phyloP scores from a whole-genome alignment of 2,888 invertebrate genomes.

The Pediacus dermestoides region DNA sequence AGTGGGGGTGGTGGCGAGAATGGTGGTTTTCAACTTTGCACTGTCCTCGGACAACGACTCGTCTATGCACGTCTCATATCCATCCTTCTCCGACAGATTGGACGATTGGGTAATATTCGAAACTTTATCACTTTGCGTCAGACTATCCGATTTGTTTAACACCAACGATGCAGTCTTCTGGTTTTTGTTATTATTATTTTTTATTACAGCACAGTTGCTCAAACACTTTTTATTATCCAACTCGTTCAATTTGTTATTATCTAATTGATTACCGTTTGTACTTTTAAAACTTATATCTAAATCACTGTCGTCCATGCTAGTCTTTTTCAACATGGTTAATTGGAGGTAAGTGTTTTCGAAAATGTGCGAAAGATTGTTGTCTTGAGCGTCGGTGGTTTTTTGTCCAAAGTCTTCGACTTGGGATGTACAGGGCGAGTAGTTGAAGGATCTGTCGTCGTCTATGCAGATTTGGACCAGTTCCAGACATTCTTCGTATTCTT shows the following conservation, averaged over 20 bases:
- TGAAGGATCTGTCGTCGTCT: constrained; percentile 55
- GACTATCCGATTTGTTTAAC: constrained; percentile 28
- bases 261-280: constrained; percentile 33
- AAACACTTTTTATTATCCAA: constrained; percentile 7
- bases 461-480: constrained; percentile 62
- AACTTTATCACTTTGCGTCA: constrained; percentile 34
- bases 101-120: constrained; percentile 22
- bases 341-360: constrained; percentile 23
- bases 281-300: constrained; percentile 41
- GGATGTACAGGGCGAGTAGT: constrained; percentile 40
- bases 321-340: neutral
- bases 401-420: constrained; percentile 39
- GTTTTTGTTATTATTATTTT: constrained; percentile 19
- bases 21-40: constrained; percentile 12
- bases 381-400: constrained; percentile 17
- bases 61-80: constrained; percentile 62
- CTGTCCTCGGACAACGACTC: constrained; percentile 54
- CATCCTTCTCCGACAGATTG: constrained; percentile 43
- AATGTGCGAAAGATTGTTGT: constrained; percentile 19
- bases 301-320: constrained; percentile 35
- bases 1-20: constrained; percentile 14
- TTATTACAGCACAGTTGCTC: no score
- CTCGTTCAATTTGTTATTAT: constrained; percentile 24
- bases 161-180: no score
- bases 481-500: constrained; percentile 62